A percentile compares a stretch with the other conserved stretches of the same genome.
phyloP scores from a whole-genome alignment of 2,797 vertebrate genomes.

The Epinephelus coioides region DNA sequence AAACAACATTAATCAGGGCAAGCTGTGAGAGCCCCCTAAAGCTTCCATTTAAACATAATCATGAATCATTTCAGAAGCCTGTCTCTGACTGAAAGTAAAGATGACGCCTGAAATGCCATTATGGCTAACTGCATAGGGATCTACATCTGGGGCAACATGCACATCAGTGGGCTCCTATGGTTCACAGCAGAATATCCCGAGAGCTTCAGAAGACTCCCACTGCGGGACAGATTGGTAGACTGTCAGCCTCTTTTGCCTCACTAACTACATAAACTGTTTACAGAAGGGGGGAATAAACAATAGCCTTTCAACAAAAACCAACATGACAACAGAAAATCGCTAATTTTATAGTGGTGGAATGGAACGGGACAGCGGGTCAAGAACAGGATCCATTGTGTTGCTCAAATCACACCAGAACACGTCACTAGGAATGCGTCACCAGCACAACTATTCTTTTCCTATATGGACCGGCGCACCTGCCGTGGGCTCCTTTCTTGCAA shows the following conservation, averaged over 20 bases:
- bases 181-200: constrained; percentile 25
- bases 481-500: too few relatives aligned
- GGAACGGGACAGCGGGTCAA: neutral
- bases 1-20: neutral
- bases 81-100: neutral
- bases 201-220: constrained; percentile 6
- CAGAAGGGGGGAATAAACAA: constrained; percentile 7
- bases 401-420: neutral
- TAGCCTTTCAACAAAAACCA: constrained; percentile 5
- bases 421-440: too few relatives aligned
- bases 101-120: neutral
- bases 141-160: constrained; percentile 7
- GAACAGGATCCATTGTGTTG: neutral
- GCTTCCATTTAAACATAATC: neutral
- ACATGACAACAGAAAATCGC: neutral
- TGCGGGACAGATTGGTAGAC: constrained; percentile 16
- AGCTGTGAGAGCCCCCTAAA: neutral
- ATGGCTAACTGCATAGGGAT: neutral
- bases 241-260: constrained; percentile 19
- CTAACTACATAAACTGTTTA: constrained; percentile 4
- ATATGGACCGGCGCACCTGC: too few relatives aligned
- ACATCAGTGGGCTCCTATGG: constrained; percentile 18
- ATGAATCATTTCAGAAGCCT: constrained; percentile 4
- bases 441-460: too few relatives aligned
- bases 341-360: constrained; percentile 4